phyloP scores from a whole-genome alignment of 2,797 vertebrate species.

The Uromys caudimaculatus region DNA sequence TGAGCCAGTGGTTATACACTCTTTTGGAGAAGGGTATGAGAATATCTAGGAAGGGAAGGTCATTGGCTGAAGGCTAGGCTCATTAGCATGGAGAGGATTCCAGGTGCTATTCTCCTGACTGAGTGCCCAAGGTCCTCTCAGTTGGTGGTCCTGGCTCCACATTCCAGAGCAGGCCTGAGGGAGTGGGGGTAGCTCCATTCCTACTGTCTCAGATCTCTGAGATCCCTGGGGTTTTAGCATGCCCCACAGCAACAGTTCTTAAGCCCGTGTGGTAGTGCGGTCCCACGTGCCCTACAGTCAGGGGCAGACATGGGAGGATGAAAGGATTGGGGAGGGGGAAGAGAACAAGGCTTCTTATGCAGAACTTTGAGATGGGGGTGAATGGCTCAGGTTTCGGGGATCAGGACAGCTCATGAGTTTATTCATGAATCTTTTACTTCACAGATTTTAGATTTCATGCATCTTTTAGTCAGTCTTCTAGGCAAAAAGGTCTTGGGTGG shows the following conservation, averaged over 20 bases:
- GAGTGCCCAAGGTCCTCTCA: not conserved
- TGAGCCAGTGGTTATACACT: not conserved
- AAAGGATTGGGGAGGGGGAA: not conserved
- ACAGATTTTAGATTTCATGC: not conserved
- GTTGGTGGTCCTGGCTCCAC: not conserved
- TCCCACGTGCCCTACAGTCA: not conserved
- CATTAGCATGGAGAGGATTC: not conserved
- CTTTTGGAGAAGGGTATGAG: not conserved
- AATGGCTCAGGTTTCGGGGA: not conserved
- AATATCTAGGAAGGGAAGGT: not conserved
- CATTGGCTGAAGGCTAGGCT: not conserved
- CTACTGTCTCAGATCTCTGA: not conserved
- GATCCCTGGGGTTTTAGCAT: not conserved
- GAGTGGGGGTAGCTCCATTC: not conserved
- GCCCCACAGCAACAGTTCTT: not conserved
- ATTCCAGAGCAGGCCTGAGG: not conserved
- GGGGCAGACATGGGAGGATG: not conserved
- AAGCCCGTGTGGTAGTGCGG: not conserved
- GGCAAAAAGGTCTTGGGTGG: not conserved
- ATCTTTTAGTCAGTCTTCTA: not conserved
- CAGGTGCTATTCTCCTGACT: not conserved
- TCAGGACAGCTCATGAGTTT: not conserved
- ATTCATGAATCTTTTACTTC: not conserved
- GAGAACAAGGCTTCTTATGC: not conserved
- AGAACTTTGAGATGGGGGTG: not conserved